These are phyloP conservation scores for Presbytis comata DNA, from an alignment of 2,797 vertebrate genomes.

Conservation along the genomic window DNA sequence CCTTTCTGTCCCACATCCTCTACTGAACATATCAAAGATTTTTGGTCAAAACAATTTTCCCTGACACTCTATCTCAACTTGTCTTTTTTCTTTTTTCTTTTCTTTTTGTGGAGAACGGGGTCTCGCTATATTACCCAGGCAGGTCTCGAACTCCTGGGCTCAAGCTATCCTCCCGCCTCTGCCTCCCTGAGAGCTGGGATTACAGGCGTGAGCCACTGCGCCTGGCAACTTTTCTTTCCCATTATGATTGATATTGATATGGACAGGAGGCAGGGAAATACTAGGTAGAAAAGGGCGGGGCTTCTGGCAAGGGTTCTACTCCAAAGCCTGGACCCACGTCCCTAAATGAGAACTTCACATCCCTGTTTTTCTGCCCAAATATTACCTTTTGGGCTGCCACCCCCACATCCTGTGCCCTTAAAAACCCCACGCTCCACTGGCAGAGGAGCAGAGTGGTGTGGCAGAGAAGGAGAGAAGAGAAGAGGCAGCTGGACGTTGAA, in stretches of 20 bases:
- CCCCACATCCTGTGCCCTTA: neutral
- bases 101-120: no score
- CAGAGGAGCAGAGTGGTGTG: neutral
- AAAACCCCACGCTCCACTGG: neutral
- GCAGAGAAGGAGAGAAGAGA: neutral
- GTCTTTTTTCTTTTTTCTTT: neutral
- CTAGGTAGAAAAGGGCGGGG: neutral
- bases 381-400: neutral
- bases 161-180: no score
- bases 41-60: neutral
- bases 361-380: neutral
- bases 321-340: fast-evolving
- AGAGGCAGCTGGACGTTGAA: neutral
- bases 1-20: neutral
- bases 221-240: neutral
- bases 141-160: no score
- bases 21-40: neutral
- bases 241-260: neutral
- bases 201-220: no score
- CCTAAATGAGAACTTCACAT: neutral
- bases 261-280: neutral
- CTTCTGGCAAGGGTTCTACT: neutral
- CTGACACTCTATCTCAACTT: neutral
- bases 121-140: no score
- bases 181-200: no score